These are phyloP conservation scores for Hydrotaea diabolus DNA, from an alignment of 2,888 invertebrate genomes.

Conservation along the genomic window DNA sequence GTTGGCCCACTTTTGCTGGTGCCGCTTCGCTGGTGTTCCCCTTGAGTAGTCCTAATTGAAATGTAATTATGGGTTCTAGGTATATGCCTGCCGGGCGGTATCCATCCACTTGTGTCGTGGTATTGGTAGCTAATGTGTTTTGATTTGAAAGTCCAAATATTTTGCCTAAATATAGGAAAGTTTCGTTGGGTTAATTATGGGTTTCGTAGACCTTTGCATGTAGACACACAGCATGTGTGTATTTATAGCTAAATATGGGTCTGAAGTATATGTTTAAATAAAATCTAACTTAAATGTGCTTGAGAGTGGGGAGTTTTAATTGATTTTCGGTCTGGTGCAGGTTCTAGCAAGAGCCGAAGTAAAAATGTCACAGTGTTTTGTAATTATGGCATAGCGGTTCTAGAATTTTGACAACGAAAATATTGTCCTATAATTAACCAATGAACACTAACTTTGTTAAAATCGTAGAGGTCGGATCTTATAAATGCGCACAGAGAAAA, in stretches of 20 bases:
- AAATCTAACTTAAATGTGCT: neutral
- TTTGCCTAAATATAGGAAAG: constrained; percentile 12
- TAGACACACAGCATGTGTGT: neutral
- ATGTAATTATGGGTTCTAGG: constrained; percentile 35
- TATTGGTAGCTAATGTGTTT: neutral
- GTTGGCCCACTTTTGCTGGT: neutral
- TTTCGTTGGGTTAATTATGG: constrained; percentile 18
- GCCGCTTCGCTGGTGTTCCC: neutral
- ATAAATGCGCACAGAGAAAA: too few species aligned
- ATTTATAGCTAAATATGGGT: neutral
- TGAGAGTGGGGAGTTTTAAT: too few species aligned
- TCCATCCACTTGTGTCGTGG: neutral
- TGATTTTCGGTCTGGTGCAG: too few species aligned
- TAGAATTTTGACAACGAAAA: too few species aligned
- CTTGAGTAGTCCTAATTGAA: constrained; percentile 28
- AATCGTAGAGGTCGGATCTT: too few species aligned
- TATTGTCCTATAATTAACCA: too few species aligned
- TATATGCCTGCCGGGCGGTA: neutral
- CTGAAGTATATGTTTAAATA: neutral
- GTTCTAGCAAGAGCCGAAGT: too few species aligned
- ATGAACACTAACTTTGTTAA: too few species aligned
- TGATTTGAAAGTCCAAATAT: constrained; percentile 33
- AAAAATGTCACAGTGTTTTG: too few species aligned
- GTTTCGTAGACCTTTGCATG: neutral
- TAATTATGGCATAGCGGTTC: too few species aligned